Conservation (phyloP, 2,113 vertebrate genomes). For the Hystrix cristata region DNA sequence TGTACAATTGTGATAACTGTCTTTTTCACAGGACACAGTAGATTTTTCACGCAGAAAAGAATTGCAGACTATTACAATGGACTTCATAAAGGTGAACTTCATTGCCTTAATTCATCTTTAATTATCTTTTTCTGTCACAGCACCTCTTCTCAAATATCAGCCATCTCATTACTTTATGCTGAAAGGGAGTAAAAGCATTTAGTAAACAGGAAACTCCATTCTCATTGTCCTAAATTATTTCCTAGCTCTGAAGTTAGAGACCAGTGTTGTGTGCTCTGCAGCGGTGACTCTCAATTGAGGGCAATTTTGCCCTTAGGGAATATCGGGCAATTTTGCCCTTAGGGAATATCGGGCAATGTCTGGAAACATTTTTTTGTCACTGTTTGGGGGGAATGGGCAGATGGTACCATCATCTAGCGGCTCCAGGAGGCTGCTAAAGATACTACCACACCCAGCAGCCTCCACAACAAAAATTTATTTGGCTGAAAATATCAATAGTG, state of each 20-base stretch:
- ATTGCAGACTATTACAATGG: neutral
- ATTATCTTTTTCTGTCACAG: neutral
- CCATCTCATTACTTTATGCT: neutral
- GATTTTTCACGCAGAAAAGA: constrained; percentile 3
- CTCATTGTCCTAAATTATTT: constrained; percentile 6
- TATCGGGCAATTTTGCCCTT: neutral
- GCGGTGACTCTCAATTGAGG: neutral
- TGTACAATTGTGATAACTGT: neutral
- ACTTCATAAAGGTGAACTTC: constrained; percentile 43
- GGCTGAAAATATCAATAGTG: neutral
- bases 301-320: neutral
- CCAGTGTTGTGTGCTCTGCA: neutral
- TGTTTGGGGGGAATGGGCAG: neutral
- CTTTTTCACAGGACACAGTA: neutral
- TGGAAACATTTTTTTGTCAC: neutral
- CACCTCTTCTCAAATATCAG: neutral
- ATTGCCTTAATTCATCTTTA: constrained; percentile 6
- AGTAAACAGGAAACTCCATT: neutral
- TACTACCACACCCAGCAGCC: neutral
- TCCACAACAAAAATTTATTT: neutral
- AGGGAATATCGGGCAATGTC: neutral
- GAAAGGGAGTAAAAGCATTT: neutral
- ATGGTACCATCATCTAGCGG: neutral
- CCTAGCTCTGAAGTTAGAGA: neutral
- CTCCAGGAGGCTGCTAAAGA: neutral